phyloP scores from a whole-genome alignment of 2,797 vertebrate species.

The Lycodopsis pacificus region DNA sequence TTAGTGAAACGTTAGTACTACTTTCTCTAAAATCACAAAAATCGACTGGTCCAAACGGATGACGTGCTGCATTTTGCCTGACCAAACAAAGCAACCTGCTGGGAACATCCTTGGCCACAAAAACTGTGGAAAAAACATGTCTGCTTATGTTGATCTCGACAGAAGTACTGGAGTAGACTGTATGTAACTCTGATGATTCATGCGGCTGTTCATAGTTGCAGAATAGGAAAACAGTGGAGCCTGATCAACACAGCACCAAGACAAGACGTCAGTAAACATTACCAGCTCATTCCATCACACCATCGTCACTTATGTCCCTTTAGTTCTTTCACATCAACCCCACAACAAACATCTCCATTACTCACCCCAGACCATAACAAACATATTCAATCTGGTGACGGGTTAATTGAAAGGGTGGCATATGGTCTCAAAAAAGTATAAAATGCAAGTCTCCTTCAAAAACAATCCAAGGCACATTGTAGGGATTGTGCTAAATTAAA shows the following conservation, averaged over 20 bases:
- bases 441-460: neutral
- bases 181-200: slow-evolving; percentile 55
- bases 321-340: neutral
- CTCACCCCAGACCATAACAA: neutral
- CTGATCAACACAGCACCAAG: slow-evolving; percentile 5
- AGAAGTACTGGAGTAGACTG: slow-evolving; percentile 29
- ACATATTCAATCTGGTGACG: neutral
- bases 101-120: slow-evolving; percentile 22
- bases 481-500: neutral
- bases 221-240: slow-evolving; percentile 6
- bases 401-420: neutral
- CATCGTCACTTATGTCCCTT: neutral
- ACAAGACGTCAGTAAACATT: slow-evolving; percentile 18
- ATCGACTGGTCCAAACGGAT: neutral
- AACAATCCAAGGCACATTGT: neutral
- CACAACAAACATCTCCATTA: neutral
- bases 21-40: neutral
- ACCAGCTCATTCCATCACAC: slow-evolving; percentile 10
- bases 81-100: slow-evolving; percentile 10
- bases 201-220: slow-evolving; percentile 27
- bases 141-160: slow-evolving; percentile 35
- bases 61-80: neutral
- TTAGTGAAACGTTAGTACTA: neutral
- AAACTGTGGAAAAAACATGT: slow-evolving; percentile 41
- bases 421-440: too few species aligned